Base-by-base conservation (phyloP, 2,113 vertebrate species). In the Stercorarius parasiticus region DNA sequence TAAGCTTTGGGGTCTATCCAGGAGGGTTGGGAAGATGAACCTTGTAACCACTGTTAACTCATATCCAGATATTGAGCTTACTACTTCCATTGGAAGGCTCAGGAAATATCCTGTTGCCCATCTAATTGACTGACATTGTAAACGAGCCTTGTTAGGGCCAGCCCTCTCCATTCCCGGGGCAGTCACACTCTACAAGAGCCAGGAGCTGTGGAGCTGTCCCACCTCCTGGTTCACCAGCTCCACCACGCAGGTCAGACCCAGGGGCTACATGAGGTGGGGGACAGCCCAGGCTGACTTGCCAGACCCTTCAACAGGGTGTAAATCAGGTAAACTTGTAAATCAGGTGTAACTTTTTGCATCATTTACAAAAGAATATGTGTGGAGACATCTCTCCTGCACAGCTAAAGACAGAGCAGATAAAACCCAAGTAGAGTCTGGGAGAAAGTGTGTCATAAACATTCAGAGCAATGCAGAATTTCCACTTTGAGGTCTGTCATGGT, bases 401-500 rank as follows among this genome's bases (percentile, higher is more conserved):
- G 43, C 25, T 65, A 10, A 45, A 52, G 55, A 23, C 20, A 40
- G 50, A 65, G 50, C 21, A 59, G 58, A 49, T 18, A 71, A 66
- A 77, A 27, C 10, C 21, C 38, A 59, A 45, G 49, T 50, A 32
- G 15, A 49, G 9, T 55, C 22, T 69, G 32, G 34, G 45, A 71
- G 38, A 53, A 70, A 53, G 18, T 8, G 12, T 40, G 20, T 10
- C 26, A 26, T 38, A 56, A 59, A 32, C 9, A 9, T 71, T 29
- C 58, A 43, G 10, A 73, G 6, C 11, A 19, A 61, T 4, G 16
- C 19, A 40, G 27, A 50, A 30, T 58, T 82, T 55, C 25, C 30
- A 32, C 21, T 52, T 34, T 32, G 76, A 55, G 34, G 45, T 71
- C 1, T 0, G 16, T 27, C 0, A 1, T 56, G 40, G 13, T 62